Base-by-base conservation (phyloP, 2,888 invertebrate genomes). In the Epinotia ramella region DNA sequence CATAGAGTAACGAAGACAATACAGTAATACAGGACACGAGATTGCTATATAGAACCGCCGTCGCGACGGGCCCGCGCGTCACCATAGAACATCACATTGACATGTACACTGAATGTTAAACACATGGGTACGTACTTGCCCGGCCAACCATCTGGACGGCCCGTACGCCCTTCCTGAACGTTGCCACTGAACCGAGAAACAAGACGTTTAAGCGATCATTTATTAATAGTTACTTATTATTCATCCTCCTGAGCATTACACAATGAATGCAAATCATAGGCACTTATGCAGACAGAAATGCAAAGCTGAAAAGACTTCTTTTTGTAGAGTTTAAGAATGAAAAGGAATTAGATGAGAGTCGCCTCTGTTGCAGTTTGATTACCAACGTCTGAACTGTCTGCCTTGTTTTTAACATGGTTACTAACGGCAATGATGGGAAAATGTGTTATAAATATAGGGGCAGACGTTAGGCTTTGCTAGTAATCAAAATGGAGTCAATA, bases 101-200 rank as follows among this genome's bases (percentile, higher is more conserved):
- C 92, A 93, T 88, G 86, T 88, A 93, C 92, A 92, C 80, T 89
- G 89, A 91, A 84, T 84, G 84, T 84, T 85, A 91, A 84, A 88
- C 87, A 89, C 84, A 87, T 86, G 83, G 87, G 91, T 97, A 98
- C 98, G 97, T 98, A 98, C 98, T 98, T 98, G 98, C 98, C 96
- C 98, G 97, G 96, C 98, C 98, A 95, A 98, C 98, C 97, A 98
- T 97, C 96, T 98, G 99, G 95, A 99, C 98, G 96, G 99, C 99
- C 95, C 99, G 98, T 95, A 99, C 99, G 96, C 99, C 99, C 96
- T 99, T 99, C 97, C 99, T 98, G 98, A 99, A 99, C 95, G 99
- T 98, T 93, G 99, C 99, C 98, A 99, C 99, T 99, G 96, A 94
- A 94, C 91, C 93, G 91, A 93, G 90, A 94, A 94, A 94, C 84